Percentiles rank a stretch among this genome's conserved stretches.
These are phyloP conservation scores for Chironomus tepperi DNA, from an alignment of 1,140 invertebrate species.

Conservation along the genomic window DNA sequence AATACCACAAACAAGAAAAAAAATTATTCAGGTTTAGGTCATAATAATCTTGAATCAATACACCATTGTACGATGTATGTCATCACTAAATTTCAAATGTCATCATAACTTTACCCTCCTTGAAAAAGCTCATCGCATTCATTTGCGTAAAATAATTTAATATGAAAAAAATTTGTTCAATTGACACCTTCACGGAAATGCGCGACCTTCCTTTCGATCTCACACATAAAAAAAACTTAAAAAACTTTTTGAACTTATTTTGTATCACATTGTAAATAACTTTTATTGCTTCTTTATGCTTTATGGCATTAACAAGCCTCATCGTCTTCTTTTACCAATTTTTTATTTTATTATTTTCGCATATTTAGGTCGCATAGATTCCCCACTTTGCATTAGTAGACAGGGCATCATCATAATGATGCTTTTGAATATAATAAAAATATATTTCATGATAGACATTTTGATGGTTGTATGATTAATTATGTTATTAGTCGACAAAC, in stretches of 20 bases:
- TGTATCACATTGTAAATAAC: background rate
- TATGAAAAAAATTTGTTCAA: too few species aligned
- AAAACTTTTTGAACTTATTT: background rate
- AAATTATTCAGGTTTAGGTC: too few species aligned
- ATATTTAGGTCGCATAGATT: background rate
- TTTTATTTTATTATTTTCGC: background rate
- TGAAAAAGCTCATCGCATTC: too few species aligned
- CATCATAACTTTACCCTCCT: too few species aligned
- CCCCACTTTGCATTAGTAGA: background rate
- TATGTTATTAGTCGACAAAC: conserved; percentile 7
- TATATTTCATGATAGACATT: background rate
- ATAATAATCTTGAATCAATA: too few species aligned
- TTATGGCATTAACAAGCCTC: background rate
- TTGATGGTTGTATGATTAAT: conserved; percentile 13
- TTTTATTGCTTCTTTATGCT: background rate
- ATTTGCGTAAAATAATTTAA: too few species aligned
- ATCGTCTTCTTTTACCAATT: too few species aligned
- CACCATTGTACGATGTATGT: too few species aligned
- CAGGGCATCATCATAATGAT: background rate
- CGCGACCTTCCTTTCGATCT: too few species aligned
- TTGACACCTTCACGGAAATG: too few species aligned
- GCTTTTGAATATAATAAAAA: background rate
- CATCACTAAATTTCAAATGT: too few species aligned
- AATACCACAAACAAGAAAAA: too few species aligned
- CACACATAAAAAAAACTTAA: background rate